Base-by-base conservation (phyloP, 2,797 vertebrate species). In the Rhodeus uyekii region DNA sequence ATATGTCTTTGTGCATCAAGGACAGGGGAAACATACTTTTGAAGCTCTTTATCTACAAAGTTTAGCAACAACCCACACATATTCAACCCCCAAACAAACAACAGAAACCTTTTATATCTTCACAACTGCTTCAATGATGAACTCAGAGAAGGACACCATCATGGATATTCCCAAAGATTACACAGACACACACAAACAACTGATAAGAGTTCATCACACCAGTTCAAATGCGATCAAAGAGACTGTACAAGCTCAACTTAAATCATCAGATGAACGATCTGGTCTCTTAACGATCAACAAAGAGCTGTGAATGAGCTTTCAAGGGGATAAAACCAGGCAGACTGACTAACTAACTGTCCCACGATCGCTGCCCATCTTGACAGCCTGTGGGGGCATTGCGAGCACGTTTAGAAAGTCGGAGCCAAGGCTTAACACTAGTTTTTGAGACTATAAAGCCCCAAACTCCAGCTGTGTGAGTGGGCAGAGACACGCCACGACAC, bases 401-500 rank as follows among this genome's bases (percentile, higher is more conserved):
- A 4, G 27, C 36, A 27, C 24, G 10, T 63, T 50, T 24, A 71
- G 27, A 18, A 61, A 14, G 65, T 18, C 44, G 9, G 8, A 71
- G 9, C 18, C 38, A 10, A 29, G 24, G 39, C n/a, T 75, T 8
- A 38, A 42, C 42, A 27, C 29, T 19, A 29, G 44, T 27, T 55
- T 58, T 63, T 38, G 8, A 27, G 5, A 19, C 32, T 34, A 24
- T 10, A 67, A 79, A 58, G 64, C 12, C 68, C 38, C 12, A 3
- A 42, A n/a, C n/a, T n/a, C n/a, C n/a, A n/a, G n/a, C n/a, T n/a
- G n/a, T n/a, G n/a, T n/a, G n/a, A n/a, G n/a, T n/a, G n/a, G n/a
- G n/a, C n/a, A n/a, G n/a, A n/a, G 64, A 85, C 85, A 82, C 80
- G 85, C 83, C 79, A 84, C 85, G 77, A 86, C 87, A 83, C 74